Evolutionary conservation across 2,888 invertebrate species (phyloP), one percentile per base, ranked within the genome.

Genomic region (Dasypogon diadema): DNA sequence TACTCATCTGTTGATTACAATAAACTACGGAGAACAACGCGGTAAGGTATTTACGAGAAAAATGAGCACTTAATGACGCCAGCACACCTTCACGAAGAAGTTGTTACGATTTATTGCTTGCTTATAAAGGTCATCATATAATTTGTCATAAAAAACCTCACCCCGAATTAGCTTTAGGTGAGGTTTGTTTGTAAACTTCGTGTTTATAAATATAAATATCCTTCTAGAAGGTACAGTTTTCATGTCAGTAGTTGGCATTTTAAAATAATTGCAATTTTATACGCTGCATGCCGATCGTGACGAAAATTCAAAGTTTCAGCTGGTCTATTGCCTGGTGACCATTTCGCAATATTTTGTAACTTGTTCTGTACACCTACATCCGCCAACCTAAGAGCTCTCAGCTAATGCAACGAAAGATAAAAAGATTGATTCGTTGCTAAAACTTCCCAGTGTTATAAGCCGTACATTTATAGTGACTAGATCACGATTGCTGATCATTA

Each of bases 111-210:
- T 60, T 60, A 60, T 60, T 37, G 16, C 37, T n/a, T 16, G 58
- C 24, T 16, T 26, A 58, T 60, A 60, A 60, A 60, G 60, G 37
- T 37, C 60, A 26, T 26, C 21, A 60, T 34, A 60, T 60, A 60
- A 60, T 60, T 60, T 60, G 60, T 60, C 60, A 60, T 34, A 60
- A 60, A 60, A 34, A 37, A 60, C 60, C 60, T 60, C 60, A 60
- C 60, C 60, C 60, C 37, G 10, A 16, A 37, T 21, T 60, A 16
- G 12, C 18, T 60, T 21, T 34, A 21, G 37, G n/a, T 60, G 60
- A 60, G 60, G 34, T 37, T 22, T 58, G 60, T 60, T 60, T 37
- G 42, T 42, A 42, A 42, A 60, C 60, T 26, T 26, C 37, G 60
- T 16, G 65, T 1, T 24, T 48, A 65, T 65, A 65, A 65, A 65